phyloP scores from a whole-genome alignment of 2,113 vertebrate genomes.

The human (Homo sapiens) region DNA sequence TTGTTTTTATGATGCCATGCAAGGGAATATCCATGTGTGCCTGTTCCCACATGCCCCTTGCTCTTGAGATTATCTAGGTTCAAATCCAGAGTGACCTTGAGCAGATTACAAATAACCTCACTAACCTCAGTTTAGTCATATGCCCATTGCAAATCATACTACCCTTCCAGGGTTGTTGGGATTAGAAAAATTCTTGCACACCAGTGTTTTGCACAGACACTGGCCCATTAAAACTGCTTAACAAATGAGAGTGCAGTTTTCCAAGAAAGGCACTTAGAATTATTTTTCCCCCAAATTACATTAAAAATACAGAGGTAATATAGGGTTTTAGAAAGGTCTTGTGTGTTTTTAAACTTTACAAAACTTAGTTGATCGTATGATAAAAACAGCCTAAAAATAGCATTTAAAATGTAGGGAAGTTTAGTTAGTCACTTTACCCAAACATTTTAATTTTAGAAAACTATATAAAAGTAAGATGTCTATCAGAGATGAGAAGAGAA shows the following conservation, averaged over 20 bases:
- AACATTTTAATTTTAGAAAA: not conserved
- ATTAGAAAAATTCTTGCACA: not conserved
- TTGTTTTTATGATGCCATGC: not conserved
- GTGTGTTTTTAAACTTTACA: not conserved
- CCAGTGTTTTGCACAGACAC: not conserved
- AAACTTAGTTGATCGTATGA: not conserved
- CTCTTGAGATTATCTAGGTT: not conserved
- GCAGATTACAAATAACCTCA: not conserved
- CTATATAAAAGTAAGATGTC: not conserved
- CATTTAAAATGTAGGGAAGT: not conserved
- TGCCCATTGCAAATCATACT: not conserved
- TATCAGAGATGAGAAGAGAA: not conserved
- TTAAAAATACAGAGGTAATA: not conserved
- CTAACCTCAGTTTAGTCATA: not conserved
- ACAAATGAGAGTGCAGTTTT: not conserved
- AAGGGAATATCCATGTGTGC: not conserved
- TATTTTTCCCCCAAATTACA: not conserved
- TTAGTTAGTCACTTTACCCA: not conserved
- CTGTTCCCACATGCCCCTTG: not conserved
- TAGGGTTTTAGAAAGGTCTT: not conserved
- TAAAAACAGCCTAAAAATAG: not conserved
- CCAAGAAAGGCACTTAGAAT: constrained; percentile 13
- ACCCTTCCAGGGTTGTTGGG: not conserved
- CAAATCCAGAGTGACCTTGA: not conserved
- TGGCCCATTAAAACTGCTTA: not conserved